Percentiles rank a stretch among this genome's conserved stretches.
These are phyloP conservation scores for Liopterus haemorrhoidalis DNA, from an alignment of 2,888 invertebrate species.

Conservation along the genomic window DNA sequence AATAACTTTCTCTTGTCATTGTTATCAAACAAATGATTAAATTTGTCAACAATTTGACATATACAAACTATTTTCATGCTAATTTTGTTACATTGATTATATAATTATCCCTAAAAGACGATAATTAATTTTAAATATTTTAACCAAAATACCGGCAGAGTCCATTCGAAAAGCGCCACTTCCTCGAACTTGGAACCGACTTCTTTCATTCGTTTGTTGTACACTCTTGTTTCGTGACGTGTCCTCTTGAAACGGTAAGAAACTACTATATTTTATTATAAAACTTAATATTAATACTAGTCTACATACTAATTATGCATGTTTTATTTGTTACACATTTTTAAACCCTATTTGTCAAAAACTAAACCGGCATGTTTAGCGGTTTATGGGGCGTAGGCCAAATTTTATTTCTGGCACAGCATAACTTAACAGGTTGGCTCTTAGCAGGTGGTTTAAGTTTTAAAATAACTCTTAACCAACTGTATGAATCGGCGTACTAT, in stretches of 20 bases:
- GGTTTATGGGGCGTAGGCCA: constrained; percentile 17
- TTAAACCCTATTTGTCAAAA: constrained; percentile 1
- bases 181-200: constrained; percentile 40
- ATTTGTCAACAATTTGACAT: constrained; percentile 19
- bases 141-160: constrained; percentile 34
- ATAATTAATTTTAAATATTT: constrained; percentile 38
- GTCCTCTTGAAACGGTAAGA: constrained; percentile 43
- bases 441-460: too few relatives aligned
- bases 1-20: constrained; percentile 15
- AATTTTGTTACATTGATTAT: constrained; percentile 2
- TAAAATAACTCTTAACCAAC: too few relatives aligned
- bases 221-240: constrained; percentile 44
- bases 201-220: constrained; percentile 44
- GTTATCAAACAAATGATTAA: constrained; percentile 19
- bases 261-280: constrained; percentile 14
- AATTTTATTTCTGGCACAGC: too few relatives aligned
- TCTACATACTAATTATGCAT: background rate
- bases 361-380: constrained; percentile 6
- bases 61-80: constrained; percentile 8
- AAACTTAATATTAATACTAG: constrained; percentile 10
- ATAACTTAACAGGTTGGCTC: too few relatives aligned
- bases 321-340: constrained; percentile 8
- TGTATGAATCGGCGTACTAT: too few relatives aligned
- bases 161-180: constrained; percentile 36
- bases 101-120: background rate